These are phyloP conservation scores for Rhagoletis pomonella DNA, from an alignment of 1,140 invertebrate genomes.

Conservation along the genomic window DNA sequence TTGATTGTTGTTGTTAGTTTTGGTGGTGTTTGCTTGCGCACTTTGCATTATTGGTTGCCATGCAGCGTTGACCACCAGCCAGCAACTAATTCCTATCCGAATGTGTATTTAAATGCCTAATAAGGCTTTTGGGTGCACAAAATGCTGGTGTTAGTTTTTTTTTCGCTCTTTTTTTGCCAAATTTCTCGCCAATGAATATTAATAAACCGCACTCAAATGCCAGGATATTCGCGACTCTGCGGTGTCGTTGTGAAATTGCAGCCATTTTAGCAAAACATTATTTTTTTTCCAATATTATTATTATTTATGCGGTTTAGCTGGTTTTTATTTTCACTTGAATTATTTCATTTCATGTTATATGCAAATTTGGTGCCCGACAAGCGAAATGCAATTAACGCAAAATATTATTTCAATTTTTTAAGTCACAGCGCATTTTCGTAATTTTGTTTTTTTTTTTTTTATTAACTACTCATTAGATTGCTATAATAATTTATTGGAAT, in stretches of 20 bases:
- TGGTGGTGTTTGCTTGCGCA: not conserved
- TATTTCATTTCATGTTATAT: slow-evolving; percentile 46
- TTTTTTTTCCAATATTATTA: not conserved
- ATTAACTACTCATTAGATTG: not conserved
- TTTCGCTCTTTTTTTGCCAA: not conserved
- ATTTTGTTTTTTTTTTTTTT: not conserved
- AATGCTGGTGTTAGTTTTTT: not conserved
- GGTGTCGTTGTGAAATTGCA: not conserved
- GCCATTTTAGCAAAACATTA: not conserved
- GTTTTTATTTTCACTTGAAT: slow-evolving; percentile 42
- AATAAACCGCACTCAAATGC: slow-evolving; percentile 53
- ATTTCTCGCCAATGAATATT: slow-evolving; percentile 51
- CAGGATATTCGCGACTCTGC: not conserved
- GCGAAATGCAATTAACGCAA: slow-evolving; percentile 35
- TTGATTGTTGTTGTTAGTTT: not conserved
- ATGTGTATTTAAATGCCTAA: slow-evolving; percentile 48
- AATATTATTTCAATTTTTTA: not conserved
- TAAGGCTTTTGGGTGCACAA: slow-evolving; percentile 27
- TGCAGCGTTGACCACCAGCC: not conserved
- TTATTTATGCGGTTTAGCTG: slow-evolving; percentile 43
- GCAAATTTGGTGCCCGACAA: slow-evolving; percentile 30
- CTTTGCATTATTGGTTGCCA: slow-evolving; percentile 41
- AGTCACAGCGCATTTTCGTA: not conserved
- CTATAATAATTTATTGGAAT: slow-evolving; percentile 35
- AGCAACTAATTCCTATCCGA: slow-evolving; percentile 23